Percentiles rank a stretch among this genome's conserved stretches.
Conservation (phyloP, 2,113 vertebrate species). For the Atherinomorus stipes region DNA sequence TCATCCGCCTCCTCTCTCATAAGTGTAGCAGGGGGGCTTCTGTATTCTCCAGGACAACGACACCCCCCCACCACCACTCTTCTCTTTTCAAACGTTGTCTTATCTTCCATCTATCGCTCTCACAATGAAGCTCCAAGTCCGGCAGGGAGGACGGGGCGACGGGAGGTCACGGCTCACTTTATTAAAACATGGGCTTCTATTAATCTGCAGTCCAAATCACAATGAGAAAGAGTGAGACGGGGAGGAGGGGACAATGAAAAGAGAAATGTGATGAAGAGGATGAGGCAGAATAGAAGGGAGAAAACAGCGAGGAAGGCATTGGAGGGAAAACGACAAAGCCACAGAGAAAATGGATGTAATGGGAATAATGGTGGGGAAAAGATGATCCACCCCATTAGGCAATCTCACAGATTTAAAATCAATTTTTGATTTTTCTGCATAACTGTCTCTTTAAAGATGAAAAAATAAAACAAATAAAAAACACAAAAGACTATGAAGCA, state of each 20-base stretch:
- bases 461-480: no score
- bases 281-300: conserved; percentile 1
- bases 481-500: no score
- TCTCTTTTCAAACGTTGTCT: conserved; percentile 24
- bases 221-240: conserved; percentile 5
- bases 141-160: neutral
- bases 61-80: neutral
- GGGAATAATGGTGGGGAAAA: neutral
- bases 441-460: no score
- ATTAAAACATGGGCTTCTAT: conserved; percentile 74
- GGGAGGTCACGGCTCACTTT: conserved; percentile 59
- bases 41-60: conserved; percentile 23
- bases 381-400: neutral
- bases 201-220: conserved; percentile 59
- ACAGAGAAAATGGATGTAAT: neutral
- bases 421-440: no score
- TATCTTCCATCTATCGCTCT: conserved; percentile 24
- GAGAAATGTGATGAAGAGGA: conserved; percentile 20
- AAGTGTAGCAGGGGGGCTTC: conserved; percentile 25
- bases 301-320: neutral
- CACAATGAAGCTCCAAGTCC: conserved; percentile 45
- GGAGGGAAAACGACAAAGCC: neutral
- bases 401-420: no score
- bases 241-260: conserved; percentile 1
- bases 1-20: conserved; percentile 7